Evolutionary conservation across 2,888 invertebrate genomes (phyloP).

Genomic region (Tenthredo distinguenda): DNA sequence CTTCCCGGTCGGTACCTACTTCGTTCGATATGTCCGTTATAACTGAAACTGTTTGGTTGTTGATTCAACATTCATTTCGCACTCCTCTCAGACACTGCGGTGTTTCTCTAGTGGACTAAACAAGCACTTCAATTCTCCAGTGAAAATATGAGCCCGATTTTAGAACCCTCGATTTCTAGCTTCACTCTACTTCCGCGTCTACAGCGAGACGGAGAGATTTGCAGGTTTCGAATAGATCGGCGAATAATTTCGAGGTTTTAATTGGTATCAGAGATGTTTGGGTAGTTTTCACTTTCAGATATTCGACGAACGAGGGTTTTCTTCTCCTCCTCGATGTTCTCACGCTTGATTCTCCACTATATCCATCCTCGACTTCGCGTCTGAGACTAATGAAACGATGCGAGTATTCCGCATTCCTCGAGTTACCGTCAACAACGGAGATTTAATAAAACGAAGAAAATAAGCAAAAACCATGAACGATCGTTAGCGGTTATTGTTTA

Average conservation of each 20-base stretch:
- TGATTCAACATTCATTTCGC: not conserved
- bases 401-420: not conserved
- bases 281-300: not conserved
- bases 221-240: not conserved
- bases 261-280: too few species aligned
- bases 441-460: not conserved
- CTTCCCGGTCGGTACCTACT: not conserved
- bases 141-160: not conserved
- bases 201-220: not conserved
- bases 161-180: not conserved
- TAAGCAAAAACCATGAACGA: not conserved
- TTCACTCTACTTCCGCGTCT: not conserved
- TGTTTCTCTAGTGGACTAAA: not conserved
- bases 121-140: not conserved
- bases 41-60: not conserved
- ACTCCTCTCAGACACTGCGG: not conserved
- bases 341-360: not conserved
- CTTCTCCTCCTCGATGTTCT: not conserved
- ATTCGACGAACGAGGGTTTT: not conserved
- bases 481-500: not conserved
- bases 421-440: not conserved
- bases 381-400: not conserved
- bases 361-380: not conserved
- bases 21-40: not conserved
- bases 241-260: not conserved